These are phyloP conservation scores for Ictalurus furcatus DNA, from an alignment of 2,113 vertebrate species.

Conservation along the genomic window DNA sequence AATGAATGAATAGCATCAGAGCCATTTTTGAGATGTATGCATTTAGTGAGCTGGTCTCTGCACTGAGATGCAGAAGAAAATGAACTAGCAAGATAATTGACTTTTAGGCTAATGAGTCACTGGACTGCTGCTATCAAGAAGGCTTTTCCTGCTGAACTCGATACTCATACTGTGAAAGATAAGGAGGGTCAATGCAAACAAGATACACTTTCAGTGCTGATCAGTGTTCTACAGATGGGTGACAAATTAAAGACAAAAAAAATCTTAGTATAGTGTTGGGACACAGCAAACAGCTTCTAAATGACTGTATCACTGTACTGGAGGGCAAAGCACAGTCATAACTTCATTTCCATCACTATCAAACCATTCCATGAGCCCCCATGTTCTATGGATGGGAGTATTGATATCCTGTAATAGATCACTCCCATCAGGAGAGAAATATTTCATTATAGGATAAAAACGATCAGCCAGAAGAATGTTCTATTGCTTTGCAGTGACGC, in stretches of 20 bases:
- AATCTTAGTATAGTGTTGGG: not conserved
- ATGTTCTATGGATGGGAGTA: not conserved
- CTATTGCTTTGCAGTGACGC: not conserved
- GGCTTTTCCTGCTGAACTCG: slow-evolving; percentile 13
- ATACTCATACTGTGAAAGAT: slow-evolving; percentile 28
- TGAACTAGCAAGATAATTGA: slow-evolving; percentile 42
- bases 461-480: not conserved
- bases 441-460: not conserved
- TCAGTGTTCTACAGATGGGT: not conserved
- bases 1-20: slow-evolving; percentile 7
- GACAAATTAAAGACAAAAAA: not conserved
- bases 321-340: not conserved
- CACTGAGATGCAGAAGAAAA: slow-evolving; percentile 27
- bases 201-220: not conserved
- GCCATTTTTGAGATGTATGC: slow-evolving; percentile 31
- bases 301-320: not conserved
- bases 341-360: not conserved
- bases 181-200: slow-evolving; percentile 22
- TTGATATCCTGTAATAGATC: not conserved
- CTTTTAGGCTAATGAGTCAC: slow-evolving; percentile 45
- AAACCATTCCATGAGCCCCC: not conserved
- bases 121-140: slow-evolving; percentile 23
- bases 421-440: not conserved
- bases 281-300: not conserved
- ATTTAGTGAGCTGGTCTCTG: slow-evolving; percentile 25